Base-by-base conservation (phyloP, 2,888 invertebrate species). In the Adelphocoris suturalis region DNA sequence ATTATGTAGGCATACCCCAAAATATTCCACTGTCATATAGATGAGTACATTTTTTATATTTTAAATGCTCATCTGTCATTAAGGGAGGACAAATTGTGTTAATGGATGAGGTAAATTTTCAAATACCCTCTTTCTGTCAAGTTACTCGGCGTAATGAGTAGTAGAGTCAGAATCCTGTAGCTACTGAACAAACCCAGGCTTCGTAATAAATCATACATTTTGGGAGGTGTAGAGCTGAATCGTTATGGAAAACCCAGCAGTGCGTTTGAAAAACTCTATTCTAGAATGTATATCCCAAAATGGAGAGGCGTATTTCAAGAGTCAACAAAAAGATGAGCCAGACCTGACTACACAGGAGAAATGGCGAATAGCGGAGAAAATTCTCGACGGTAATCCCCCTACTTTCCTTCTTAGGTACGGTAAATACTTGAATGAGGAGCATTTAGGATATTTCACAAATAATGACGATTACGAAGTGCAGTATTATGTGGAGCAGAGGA, bases 391-490 rank as follows among this genome's bases (percentile, higher is more conserved):
- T 91, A 97, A 95, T 92, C 96, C 96, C 16, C 94, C 95, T 13
- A 94, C 94, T 52, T 98, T 98, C 93, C 93, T 98, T 0, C 93
- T 95, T 80, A 96, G 97, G 92, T 98, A 97, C 93, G 97, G 97
- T 5, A 95, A 95, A 92, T 95, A 95, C 93, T 93, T 98, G 76
- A 94, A 95, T 46, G 93, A 94, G 19, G 94, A 95, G 55, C 97
- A 98, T 93, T 93, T 97, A n/a, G 92, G 94, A 46, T 96, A 95
- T 93, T 97, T 98, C 93, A 94, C 95, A 91, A 93, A 94, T 4
- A 92, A 93, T 4, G 92, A 92, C 91, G 92, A 91, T 91, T 95
- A 95, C 92, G 96, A 95, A 92, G 94, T 96, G 61, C 93, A 94
- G 85, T 95, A 96, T 91, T 95, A 97, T 92, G 92, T 97, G 0